These are phyloP conservation scores for Zelleria hepariella DNA, from an alignment of 2,888 invertebrate genomes.

Conservation along the genomic window DNA sequence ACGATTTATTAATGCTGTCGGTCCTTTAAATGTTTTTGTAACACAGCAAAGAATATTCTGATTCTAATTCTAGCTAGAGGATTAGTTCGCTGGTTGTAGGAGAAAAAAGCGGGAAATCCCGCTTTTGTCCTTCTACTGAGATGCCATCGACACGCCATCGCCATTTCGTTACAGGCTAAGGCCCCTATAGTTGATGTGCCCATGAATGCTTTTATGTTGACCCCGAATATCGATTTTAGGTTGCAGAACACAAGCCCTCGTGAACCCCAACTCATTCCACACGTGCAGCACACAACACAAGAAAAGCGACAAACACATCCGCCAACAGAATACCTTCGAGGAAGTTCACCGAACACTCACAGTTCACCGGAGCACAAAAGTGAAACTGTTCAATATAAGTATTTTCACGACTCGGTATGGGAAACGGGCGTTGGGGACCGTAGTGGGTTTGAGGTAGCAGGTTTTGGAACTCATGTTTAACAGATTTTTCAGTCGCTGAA, in stretches of 20 bases:
- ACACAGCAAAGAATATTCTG: no score
- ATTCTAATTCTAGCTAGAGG: no score
- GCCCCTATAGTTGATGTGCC: no score
- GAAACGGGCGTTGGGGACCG: not conserved
- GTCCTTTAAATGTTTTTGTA: no score
- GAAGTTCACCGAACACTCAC: conserved; percentile 56
- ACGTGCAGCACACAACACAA: not conserved
- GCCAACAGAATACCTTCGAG: conserved; percentile 32
- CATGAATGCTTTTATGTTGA: no score
- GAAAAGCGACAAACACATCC: conserved; percentile 5
- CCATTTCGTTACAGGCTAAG: no score
- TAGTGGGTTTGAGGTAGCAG: not conserved
- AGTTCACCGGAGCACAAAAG: conserved; percentile 61
- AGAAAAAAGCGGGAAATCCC: no score
- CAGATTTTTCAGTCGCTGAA: no score
- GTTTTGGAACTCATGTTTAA: not conserved
- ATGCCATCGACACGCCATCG: no score
- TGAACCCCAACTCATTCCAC: not conserved
- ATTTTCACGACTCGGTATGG: conserved; percentile 24
- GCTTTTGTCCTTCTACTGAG: no score
- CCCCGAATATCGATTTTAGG: not conserved
- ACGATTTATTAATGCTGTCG: no score
- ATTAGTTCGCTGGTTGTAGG: no score
- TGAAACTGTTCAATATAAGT: conserved; percentile 53
- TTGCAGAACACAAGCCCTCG: not conserved